Conservation (phyloP, 2,113 vertebrate species). For the Serilophus lunatus region DNA sequence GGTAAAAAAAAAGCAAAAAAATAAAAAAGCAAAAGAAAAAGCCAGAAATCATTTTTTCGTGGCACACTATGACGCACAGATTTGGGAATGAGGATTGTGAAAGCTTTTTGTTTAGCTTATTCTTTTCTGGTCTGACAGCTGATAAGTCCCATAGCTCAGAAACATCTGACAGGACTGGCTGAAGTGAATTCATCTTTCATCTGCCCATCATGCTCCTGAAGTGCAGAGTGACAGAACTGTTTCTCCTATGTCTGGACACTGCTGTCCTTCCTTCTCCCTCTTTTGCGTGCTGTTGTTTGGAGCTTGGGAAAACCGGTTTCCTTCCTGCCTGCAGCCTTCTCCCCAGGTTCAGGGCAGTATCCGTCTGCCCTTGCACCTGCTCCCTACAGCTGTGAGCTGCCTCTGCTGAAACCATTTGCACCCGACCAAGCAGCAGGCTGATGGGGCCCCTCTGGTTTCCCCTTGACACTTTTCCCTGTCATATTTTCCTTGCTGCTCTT, state of each 20-base stretch:
- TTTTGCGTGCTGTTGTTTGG: slow-evolving; percentile 59
- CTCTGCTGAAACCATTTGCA: slow-evolving; percentile 75
- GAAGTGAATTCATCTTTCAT: slow-evolving; percentile 65
- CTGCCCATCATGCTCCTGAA: slow-evolving; percentile 67
- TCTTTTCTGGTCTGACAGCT: slow-evolving; percentile 66
- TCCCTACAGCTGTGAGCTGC: slow-evolving; percentile 73
- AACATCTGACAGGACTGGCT: slow-evolving; percentile 51
- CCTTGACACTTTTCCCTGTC: slow-evolving; percentile 43
- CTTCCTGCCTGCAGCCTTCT: slow-evolving; percentile 75
- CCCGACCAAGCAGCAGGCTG: slow-evolving; percentile 68
- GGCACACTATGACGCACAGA: slow-evolving; percentile 31
- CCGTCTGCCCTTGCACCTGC: slow-evolving; percentile 74
- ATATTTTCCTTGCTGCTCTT: slow-evolving; percentile 65
- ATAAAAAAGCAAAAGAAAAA: not conserved
- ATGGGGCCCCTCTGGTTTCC: slow-evolving; percentile 64
- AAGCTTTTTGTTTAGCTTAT: slow-evolving; percentile 70
- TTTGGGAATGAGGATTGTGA: slow-evolving; percentile 49
- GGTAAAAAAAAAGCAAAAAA: not conserved
- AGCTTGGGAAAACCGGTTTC: slow-evolving; percentile 78
- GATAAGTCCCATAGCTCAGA: slow-evolving; percentile 65
- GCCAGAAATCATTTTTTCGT: slow-evolving; percentile 45
- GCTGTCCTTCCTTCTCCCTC: not conserved
- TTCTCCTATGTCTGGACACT: not conserved
- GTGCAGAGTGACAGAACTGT: slow-evolving; percentile 57
- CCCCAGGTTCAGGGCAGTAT: slow-evolving; percentile 65